A percentile compares a stretch with the other conserved stretches of the same genome.
phyloP scores from a whole-genome alignment of 2,113 vertebrate species.

The Micronisus gabar region DNA sequence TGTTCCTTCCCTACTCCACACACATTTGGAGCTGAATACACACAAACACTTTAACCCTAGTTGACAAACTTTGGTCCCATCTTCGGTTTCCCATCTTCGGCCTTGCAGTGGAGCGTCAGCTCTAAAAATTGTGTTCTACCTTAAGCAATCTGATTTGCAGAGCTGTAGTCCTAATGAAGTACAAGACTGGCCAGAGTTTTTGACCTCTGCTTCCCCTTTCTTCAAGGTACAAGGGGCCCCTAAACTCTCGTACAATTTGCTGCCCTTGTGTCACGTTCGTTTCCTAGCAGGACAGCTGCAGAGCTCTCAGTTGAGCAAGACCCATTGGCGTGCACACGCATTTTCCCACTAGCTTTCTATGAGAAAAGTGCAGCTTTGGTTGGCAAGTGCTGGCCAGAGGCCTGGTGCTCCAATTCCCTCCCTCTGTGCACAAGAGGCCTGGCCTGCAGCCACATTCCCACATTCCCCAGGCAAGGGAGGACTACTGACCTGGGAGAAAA shows the following conservation, averaged over 20 bases:
- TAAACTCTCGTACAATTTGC: background rate
- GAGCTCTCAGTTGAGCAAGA: background rate
- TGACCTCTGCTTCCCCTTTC: conserved; percentile 4
- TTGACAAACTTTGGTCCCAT: background rate
- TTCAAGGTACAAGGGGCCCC: background rate
- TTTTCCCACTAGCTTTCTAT: background rate
- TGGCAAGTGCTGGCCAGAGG: conserved; percentile 7
- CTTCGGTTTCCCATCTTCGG: background rate
- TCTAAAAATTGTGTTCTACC: background rate
- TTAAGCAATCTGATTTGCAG: background rate
- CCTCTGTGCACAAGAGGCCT: background rate
- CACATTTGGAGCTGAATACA: background rate
- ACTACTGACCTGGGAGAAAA: background rate
- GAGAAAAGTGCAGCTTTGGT: conserved; percentile 19
- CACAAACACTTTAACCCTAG: background rate
- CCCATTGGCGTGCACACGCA: background rate
- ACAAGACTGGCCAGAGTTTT: background rate
- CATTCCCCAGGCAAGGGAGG: background rate
- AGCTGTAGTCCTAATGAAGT: background rate
- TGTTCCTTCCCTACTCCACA: background rate
- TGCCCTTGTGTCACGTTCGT: background rate
- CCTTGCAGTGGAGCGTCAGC: background rate
- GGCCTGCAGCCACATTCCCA: background rate
- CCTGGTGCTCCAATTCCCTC: background rate
- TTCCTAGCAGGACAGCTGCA: conserved; percentile 1